These are phyloP conservation scores for Rhea americana DNA, from an alignment of 2,113 vertebrate species.

Conservation along the genomic window DNA sequence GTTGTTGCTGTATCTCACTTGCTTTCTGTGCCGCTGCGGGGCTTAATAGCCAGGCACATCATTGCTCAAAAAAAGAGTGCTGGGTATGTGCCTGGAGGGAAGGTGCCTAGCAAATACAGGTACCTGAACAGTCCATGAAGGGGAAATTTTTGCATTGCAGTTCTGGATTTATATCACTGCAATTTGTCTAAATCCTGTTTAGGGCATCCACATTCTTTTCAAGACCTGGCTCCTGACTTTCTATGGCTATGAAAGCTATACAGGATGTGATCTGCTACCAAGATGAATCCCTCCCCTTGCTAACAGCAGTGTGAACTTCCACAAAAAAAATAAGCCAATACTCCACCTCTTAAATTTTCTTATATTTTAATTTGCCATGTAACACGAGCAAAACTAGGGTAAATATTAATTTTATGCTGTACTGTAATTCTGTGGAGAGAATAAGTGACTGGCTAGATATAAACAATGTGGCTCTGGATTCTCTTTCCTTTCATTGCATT, in stretches of 20 bases:
- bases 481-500: slow-evolving; percentile 8
- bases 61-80: not conserved
- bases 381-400: not conserved
- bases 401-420: not conserved
- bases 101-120: not conserved
- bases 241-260: not conserved
- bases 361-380: not conserved
- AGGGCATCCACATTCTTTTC: not conserved
- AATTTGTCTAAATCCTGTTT: not conserved
- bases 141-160: not conserved
- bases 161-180: not conserved
- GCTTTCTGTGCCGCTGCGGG: not conserved
- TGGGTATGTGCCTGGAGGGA: not conserved
- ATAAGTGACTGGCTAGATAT: not conserved
- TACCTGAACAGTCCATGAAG: not conserved
- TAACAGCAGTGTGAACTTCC: not conserved
- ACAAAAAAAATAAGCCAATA: not conserved
- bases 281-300: not conserved
- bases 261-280: not conserved
- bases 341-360: not conserved
- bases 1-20: not conserved
- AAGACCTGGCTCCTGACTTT: not conserved
- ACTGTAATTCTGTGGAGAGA: not conserved
- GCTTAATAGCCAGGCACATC: too few species aligned
- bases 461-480: not conserved